A percentile compares a stretch with the other conserved stretches of the same genome.
These are phyloP conservation scores for Brachyistius frenatus DNA, from an alignment of 2,113 vertebrate species.

Conservation along the genomic window DNA sequence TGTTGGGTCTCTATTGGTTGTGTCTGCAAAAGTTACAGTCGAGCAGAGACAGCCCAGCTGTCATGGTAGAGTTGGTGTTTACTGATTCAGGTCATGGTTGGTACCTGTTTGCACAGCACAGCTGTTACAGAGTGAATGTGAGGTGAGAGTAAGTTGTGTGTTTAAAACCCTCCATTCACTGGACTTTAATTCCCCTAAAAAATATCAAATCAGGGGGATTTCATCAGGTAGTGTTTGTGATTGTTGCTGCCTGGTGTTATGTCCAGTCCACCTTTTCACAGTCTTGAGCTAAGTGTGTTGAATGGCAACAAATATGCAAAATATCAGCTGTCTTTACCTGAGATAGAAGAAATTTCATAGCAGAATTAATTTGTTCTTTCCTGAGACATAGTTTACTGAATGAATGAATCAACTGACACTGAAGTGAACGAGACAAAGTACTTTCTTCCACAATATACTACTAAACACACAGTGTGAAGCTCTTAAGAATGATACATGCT, in stretches of 20 bases:
- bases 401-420: no score
- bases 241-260: neutral
- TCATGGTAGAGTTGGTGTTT: conserved; percentile 17
- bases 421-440: no score
- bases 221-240: neutral
- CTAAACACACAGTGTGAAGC: neutral
- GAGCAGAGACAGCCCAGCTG: conserved; percentile 4
- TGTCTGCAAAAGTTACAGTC: conserved; percentile 16
- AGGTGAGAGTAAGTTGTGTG: neutral
- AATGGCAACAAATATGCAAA: neutral
- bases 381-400: neutral
- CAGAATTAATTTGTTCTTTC: neutral
- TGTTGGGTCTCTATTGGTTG: conserved; percentile 9
- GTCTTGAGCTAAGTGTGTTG: neutral
- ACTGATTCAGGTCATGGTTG: conserved; percentile 20
- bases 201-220: neutral
- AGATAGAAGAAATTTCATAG: neutral
- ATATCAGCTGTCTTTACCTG: neutral
- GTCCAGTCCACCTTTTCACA: neutral
- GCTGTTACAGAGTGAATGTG: conserved; percentile 23
- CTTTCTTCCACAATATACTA: no score
- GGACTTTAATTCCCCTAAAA: neutral
- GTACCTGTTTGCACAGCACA: conserved; percentile 32
- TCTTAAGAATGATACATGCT: conserved; percentile 10
- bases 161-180: conserved; percentile 9